Evolutionary conservation across 2,113 vertebrate genomes (phyloP), one percentile per base, ranked within the genome.

Genomic region (Myrmophylax atrothorax): DNA sequence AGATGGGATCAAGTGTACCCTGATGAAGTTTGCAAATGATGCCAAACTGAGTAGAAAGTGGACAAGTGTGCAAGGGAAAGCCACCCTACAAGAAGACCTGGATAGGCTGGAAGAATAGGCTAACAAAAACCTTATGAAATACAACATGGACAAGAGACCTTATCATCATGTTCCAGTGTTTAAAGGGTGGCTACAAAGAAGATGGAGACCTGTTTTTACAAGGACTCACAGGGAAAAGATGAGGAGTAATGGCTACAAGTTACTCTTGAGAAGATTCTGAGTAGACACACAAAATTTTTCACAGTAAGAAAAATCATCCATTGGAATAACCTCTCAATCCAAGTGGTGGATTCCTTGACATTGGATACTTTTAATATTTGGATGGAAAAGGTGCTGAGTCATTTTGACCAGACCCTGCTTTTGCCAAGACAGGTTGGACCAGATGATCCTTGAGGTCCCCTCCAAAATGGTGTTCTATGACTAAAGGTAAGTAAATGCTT

Each of bases 301-400:
- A 67, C 46, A 46, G 2, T 29, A 15, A 38, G 6, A 59, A 20
- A 12, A 33, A 29, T 29, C 5, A 52, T 13, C 28, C 37, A 29
- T 9, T 67, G 10, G 13, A 59, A 67, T 38, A 33, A 81, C n/a
- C 7, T 28, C 59, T 44, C 44, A 19, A 38, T 26, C 10, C 10
- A 67, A 74, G 60, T 17, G 12, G 37, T 16, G 18, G 38, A 82
- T 75, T n/a, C 28, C 37, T 16, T 19, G 67, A 10, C 7, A 46
- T 0, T 5, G 13, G 16, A 29, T 18, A 29, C 7, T 5, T 47
- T 13, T 13, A 56, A 49, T 9, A 56, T 33, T 9, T 20, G 13
- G 22, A 18, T 42, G 26, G 18, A 37, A 18, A 63, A 22, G 23
- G 12, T 28, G 12, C 22, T 77, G 26, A 26, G 29, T 10, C 18